Conservation (phyloP, 2,888 invertebrate genomes). For the Ctena decussata region DNA sequence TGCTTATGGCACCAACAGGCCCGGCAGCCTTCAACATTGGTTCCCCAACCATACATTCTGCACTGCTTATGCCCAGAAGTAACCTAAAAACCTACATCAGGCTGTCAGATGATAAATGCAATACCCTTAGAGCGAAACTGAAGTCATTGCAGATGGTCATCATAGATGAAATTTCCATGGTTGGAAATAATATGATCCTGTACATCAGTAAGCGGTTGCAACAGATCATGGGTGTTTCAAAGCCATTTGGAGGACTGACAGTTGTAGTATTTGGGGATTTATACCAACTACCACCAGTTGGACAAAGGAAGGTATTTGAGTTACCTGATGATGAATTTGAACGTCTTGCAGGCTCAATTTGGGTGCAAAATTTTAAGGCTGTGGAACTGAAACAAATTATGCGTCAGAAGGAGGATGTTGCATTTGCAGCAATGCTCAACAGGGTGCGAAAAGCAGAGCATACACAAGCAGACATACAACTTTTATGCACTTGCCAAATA, state of each 20-base stretch:
- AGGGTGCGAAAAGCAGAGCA: background rate
- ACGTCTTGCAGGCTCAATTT: background rate
- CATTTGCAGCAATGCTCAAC: conserved; percentile 1
- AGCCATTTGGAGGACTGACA: conserved; percentile 11
- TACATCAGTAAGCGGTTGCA: background rate
- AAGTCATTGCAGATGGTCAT: conserved; percentile 14
- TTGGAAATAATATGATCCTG: conserved; percentile 25
- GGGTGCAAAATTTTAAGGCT: background rate
- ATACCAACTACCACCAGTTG: conserved; percentile 18
- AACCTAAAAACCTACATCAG: background rate
- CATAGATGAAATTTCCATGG: conserved; percentile 41
- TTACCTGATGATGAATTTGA: background rate
- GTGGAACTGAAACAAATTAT: background rate
- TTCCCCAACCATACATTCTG: conserved; percentile 31
- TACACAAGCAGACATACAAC: conserved; percentile 3
- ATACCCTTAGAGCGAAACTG: conserved; percentile 21
- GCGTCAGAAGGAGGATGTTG: conserved; percentile 4
- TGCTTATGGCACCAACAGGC: conserved; percentile 28
- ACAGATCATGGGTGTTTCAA: background rate
- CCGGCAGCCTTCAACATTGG: conserved; percentile 38
- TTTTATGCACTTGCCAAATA: background rate
- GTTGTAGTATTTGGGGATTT: conserved; percentile 20
- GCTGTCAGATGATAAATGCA: conserved; percentile 35
- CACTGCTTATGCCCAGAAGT: conserved; percentile 12
- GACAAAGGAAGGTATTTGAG: background rate